A percentile compares a stretch with the other conserved stretches of the same genome.
Conservation (phyloP, 2,888 invertebrate genomes). For the Eupithecia subumbrata region DNA sequence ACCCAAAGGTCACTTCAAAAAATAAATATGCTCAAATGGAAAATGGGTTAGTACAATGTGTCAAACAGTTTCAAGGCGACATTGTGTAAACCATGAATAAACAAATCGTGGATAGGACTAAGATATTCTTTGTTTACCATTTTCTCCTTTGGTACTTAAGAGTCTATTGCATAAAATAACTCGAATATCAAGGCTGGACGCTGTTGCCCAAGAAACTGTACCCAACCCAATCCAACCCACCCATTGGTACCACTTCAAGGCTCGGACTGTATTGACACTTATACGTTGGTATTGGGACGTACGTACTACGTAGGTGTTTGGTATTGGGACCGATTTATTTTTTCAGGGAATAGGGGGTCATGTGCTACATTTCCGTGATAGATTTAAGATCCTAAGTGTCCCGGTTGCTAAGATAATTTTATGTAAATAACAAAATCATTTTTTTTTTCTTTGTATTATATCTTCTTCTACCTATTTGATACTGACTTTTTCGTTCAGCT, state of each 20-base stretch:
- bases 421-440: no score
- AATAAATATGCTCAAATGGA: not conserved
- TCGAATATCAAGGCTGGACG: conserved; percentile 16
- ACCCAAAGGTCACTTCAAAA: not conserved
- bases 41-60: not conserved
- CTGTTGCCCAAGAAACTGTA: conserved; percentile 14
- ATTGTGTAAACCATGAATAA: not conserved
- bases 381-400: no score
- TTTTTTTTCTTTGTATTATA: no score
- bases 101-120: not conserved
- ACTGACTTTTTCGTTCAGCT: no score
- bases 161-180: conserved; percentile 22
- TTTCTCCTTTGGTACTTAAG: conserved; percentile 6
- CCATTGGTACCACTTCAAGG: not conserved
- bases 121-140: conserved; percentile 2
- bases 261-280: not conserved
- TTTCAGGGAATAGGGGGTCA: no score
- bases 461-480: no score
- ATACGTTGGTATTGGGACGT: no score
- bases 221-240: not conserved
- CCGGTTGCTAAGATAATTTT: no score
- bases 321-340: no score
- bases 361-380: no score
- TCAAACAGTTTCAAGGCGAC: not conserved
- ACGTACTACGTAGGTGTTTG: no score